These are phyloP conservation scores for Coelopa pilipes DNA, from an alignment of 2,888 invertebrate species.

Conservation along the genomic window DNA sequence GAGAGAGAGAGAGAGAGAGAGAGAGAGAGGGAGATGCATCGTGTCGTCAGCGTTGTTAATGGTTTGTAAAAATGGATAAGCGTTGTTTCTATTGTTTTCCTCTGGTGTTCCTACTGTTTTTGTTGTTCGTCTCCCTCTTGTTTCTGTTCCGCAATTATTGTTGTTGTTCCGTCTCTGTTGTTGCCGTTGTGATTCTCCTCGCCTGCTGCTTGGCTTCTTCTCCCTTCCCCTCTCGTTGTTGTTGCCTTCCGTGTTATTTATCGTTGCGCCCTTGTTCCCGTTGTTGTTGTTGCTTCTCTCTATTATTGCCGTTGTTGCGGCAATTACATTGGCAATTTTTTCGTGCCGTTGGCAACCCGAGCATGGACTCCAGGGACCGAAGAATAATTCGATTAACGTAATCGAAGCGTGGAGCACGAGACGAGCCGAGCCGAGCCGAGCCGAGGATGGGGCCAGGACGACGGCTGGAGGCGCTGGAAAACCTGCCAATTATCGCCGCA, in stretches of 20 bases:
- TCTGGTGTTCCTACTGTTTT: constrained; percentile 11
- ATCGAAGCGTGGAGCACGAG: constrained; percentile 29
- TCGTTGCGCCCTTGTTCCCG: not conserved
- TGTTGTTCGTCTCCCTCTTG: not conserved
- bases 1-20: too few species aligned
- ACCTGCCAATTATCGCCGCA: too few species aligned
- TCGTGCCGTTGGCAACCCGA: constrained; percentile 5
- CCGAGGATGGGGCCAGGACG: not conserved
- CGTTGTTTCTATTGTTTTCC: constrained; percentile 20
- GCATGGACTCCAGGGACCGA: too few species aligned
- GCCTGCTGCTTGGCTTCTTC: too few species aligned
- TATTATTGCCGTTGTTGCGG: constrained; percentile 11
- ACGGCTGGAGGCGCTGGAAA: too few species aligned
- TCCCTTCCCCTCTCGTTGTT: too few species aligned
- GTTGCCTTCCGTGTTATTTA: too few species aligned
- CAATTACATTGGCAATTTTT: constrained; percentile 22
- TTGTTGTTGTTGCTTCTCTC: too few species aligned
- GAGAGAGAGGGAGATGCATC: not conserved
- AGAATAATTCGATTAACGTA: constrained; percentile 30
- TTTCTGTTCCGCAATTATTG: too few species aligned
- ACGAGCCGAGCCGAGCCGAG: not conserved
- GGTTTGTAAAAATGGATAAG: constrained; percentile 53
- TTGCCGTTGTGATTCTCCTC: too few species aligned
- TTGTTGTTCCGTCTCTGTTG: too few species aligned
- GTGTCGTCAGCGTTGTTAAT: constrained; percentile 55